These are phyloP conservation scores for Nesidiocoris tenuis DNA, from an alignment of 2,888 invertebrate genomes.

Conservation along the genomic window DNA sequence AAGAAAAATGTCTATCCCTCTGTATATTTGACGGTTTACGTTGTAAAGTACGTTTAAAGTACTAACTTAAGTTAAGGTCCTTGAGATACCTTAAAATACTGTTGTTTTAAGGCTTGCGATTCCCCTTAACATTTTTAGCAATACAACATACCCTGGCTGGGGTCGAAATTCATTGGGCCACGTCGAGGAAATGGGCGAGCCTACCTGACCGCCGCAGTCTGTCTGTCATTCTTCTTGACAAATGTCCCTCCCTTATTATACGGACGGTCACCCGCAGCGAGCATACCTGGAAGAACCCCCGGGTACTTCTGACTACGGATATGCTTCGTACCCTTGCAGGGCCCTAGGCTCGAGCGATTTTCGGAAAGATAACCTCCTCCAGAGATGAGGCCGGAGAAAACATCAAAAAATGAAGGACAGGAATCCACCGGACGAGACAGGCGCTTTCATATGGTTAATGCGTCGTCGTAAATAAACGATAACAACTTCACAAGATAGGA, in stretches of 20 bases:
- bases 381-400: background rate
- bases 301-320: constrained; percentile 7
- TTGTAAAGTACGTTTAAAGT: background rate
- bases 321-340: background rate
- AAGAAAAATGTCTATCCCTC: background rate
- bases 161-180: background rate
- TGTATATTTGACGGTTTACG: background rate
- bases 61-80: too few relatives aligned
- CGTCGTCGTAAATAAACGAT: constrained; percentile 26
- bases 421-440: background rate
- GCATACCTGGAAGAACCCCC: background rate
- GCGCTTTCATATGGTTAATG: background rate
- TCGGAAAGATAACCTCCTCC: constrained; percentile 14
- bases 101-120: too few relatives aligned
- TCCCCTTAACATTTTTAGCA: too few relatives aligned
- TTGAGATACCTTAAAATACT: too few relatives aligned
- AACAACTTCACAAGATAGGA: constrained; percentile 27
- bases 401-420: background rate
- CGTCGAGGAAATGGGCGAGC: constrained; percentile 5
- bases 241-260: constrained; percentile 40
- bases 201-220: constrained; percentile 22
- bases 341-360: constrained; percentile 17
- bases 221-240: constrained; percentile 31
- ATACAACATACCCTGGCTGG: too few relatives aligned
- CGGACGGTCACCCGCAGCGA: constrained; percentile 29